Evolutionary conservation across 2,888 invertebrate genomes (phyloP).

Genomic region (Tipula unca): DNA sequence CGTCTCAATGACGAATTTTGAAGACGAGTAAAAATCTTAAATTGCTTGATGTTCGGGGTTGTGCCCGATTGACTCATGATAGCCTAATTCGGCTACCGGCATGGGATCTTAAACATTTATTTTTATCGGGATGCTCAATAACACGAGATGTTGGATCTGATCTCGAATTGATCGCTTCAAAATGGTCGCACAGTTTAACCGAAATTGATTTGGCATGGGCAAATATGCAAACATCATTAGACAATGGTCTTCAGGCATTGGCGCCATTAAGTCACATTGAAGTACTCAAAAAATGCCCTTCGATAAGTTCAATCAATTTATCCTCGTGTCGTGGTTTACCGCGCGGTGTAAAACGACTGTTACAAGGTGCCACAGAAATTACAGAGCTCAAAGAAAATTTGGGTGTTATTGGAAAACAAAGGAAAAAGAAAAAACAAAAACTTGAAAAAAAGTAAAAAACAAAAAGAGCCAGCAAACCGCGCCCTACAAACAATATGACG

Average conservation of each 20-base stretch:
- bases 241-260: slow-evolving; percentile 65
- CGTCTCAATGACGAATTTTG: slow-evolving; percentile 69
- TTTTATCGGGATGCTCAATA: slow-evolving; percentile 59
- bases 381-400: slow-evolving; percentile 53
- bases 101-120: slow-evolving; percentile 79
- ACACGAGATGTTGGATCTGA: slow-evolving; percentile 55
- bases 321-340: slow-evolving; percentile 82
- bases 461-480: no score
- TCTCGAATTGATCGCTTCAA: slow-evolving; percentile 70
- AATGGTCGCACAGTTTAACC: slow-evolving; percentile 79
- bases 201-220: slow-evolving; percentile 85
- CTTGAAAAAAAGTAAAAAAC: no score
- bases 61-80: slow-evolving; percentile 68
- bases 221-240: slow-evolving; percentile 62
- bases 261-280: no score
- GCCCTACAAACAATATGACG: no score
- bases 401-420: slow-evolving; percentile 41
- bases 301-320: slow-evolving; percentile 67
- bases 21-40: slow-evolving; percentile 67
- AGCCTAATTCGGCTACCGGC: slow-evolving; percentile 73
- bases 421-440: no score
- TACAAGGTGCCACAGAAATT: slow-evolving; percentile 55
- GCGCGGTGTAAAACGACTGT: slow-evolving; percentile 75
- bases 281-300: slow-evolving; percentile 61
- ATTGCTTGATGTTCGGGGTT: slow-evolving; percentile 72